Evolutionary conservation across 2,888 invertebrate genomes (phyloP), one percentile per base, ranked within the genome.

Genomic region (Odontocolon sp.): DNA sequence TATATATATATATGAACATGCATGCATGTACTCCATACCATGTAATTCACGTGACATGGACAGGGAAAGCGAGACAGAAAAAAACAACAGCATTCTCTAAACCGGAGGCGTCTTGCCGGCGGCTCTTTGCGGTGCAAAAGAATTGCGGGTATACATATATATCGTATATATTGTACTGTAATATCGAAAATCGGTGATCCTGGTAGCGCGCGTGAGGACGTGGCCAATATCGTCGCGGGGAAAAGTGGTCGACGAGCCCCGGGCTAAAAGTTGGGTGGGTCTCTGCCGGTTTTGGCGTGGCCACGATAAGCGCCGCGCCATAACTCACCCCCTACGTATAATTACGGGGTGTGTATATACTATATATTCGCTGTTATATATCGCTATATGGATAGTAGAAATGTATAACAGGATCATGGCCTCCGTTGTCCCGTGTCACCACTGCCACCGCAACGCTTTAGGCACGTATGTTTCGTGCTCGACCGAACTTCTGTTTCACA

Each of bases 301-400:
- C 67, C 52, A 77, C 81, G 81, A 80, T 81, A 80, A 80, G 79
- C 79, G 80, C 77, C 69, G 68, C 77, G 84, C 80, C 83, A 87
- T 88, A 88, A 87, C 73, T 88, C 87, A 87, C 84, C 84, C n/a
- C 85, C 64, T 66, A 45, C 75, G 82, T 83, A 83, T 87, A 87
- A 87, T 87, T 87, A 86, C 82, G 80, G 83, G 82, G 77, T 83
- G 82, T 42, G 33, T 59, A 38, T 61, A 40, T 4, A 26, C 16
- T 28, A 23, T 45, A 56, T 21, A 42, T 54, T 23, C 54, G 28
- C 52, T 28, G n/a, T 1, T 61, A 33, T 54, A 38, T 50, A 54
- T 16, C 52, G 38, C 45, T 4, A 64, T 28, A 23, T 31, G 14
- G 8, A 42, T 18, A 16, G 18, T 23, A 0, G 21, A 59, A 56